Conservation (phyloP, 2,888 invertebrate genomes). For the Ormyrus nitidulus region DNA sequence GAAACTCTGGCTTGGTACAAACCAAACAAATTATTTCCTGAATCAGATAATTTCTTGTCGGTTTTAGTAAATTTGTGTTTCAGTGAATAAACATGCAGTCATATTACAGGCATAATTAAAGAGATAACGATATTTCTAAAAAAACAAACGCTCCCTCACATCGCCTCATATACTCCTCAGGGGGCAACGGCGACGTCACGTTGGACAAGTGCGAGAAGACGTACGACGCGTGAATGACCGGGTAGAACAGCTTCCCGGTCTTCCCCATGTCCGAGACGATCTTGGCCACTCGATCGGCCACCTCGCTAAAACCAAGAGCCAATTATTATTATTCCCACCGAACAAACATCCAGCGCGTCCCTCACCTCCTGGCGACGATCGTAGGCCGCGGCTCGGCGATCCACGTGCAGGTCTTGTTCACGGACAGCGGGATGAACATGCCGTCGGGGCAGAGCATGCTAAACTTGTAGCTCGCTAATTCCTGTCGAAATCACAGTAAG, state of each 20-base stretch:
- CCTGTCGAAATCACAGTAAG: not conserved
- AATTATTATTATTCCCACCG: too few relatives aligned
- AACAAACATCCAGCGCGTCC: not conserved
- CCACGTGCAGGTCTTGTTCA: constrained; percentile 84
- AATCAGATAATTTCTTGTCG: too few relatives aligned
- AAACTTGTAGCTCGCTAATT: constrained; percentile 75
- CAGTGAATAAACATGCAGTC: too few relatives aligned
- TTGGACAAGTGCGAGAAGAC: constrained; percentile 57
- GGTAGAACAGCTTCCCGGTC: constrained; percentile 39
- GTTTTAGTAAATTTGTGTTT: too few relatives aligned
- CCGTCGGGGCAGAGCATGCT: constrained; percentile 88
- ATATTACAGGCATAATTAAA: too few relatives aligned
- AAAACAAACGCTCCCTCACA: constrained; percentile 62
- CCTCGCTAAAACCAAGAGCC: constrained; percentile 67
- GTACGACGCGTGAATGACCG: constrained; percentile 51
- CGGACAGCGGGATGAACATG: constrained; percentile 78
- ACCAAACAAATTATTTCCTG: too few relatives aligned
- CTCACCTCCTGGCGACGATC: constrained; percentile 81
- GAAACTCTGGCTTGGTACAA: too few relatives aligned
- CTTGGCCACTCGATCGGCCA: constrained; percentile 76
- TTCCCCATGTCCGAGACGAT: constrained; percentile 62
- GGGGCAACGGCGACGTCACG: constrained; percentile 78
- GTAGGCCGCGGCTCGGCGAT: constrained; percentile 87
- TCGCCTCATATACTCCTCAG: constrained; percentile 81
- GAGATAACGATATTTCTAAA: not conserved